Base-by-base conservation (phyloP, 2,113 vertebrate species). In the Acrocephalus arundinaceus region DNA sequence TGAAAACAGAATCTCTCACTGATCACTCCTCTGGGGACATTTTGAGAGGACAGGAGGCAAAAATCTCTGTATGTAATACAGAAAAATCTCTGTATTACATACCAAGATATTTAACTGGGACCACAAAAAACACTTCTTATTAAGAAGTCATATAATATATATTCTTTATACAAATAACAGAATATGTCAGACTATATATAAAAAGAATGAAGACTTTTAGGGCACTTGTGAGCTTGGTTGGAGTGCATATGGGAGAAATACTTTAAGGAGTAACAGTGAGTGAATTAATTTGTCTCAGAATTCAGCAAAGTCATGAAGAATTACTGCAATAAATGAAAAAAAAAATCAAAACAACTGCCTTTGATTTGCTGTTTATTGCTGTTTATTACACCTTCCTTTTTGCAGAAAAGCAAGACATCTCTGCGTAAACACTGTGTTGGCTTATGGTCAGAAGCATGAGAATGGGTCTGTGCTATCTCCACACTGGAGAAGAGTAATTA, bases 51-150 rank as follows among this genome's bases (percentile, higher is more conserved):
- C 18, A 57, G 17, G n/a, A 77, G 5, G 10, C 13, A 63, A 57
- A 35, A 18, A 37, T 41, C 24, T 58, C 28, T 61, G 7, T 43
- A 6, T 49, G 37, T 39, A 39, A 39, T 39, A 39, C 59, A 73
- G 16, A 5, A 51, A 35, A 18, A 37, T 41, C 24, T 58, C 28
- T 61, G 7, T 43, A 6, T 49, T 82, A 13, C n/a, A 39, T 66
- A 37, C 9, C 13, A 73, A 48, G 7, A 13, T 43, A 24, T 54
- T 48, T 71, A 54, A 41, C 16, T n/a, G 15, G 17, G 20, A 83
- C 4, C 11, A 67, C 6, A 54, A 24, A 63, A 75, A 10, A 0
- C 7, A 31, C 0, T n/a, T 57, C 1, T 19, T 78, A 1, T 41
- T 55, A 21, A 62, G 24, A 54, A 48, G 8, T 35, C 2, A 1